Percentiles rank a stretch among this genome's conserved stretches.
These are phyloP conservation scores for Phaonia tiefii DNA, from an alignment of 2,888 invertebrate species.

Conservation along the genomic window DNA sequence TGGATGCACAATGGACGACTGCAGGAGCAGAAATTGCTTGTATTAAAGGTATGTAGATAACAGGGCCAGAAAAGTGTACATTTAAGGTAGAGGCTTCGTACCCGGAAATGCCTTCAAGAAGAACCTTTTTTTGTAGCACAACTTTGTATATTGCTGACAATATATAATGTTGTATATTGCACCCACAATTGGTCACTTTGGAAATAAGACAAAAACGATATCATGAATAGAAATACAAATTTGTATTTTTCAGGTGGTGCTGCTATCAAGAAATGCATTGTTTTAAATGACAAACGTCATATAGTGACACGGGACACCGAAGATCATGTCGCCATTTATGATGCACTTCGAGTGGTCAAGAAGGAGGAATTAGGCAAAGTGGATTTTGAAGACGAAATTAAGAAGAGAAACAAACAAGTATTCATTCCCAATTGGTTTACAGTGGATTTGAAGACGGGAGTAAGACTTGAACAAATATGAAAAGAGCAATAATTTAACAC, in stretches of 20 bases:
- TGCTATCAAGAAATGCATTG: slow-evolving; percentile 94
- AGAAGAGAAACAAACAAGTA: slow-evolving; percentile 94
- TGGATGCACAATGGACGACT: slow-evolving; percentile 75
- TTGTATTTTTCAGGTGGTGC: slow-evolving; percentile 89
- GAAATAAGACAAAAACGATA: background rate
- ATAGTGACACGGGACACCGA: slow-evolving; percentile 98
- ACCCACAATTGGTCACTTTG: background rate
- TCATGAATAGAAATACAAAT: background rate
- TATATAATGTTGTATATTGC: too few relatives aligned
- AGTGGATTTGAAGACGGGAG: slow-evolving; percentile 98
- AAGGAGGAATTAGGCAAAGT: slow-evolving; percentile 94
- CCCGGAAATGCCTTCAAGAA: too few relatives aligned
- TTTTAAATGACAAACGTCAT: slow-evolving; percentile 97
- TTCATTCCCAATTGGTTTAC: slow-evolving; percentile 99
- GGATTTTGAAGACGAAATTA: slow-evolving; percentile 95
- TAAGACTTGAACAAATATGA: slow-evolving; percentile 79
- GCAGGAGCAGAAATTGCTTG: slow-evolving; percentile 79
- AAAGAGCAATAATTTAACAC: too few relatives aligned
- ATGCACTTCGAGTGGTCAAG: slow-evolving; percentile 94
- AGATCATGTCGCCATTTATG: slow-evolving; percentile 93
- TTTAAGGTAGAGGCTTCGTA: too few relatives aligned
- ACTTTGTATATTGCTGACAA: too few relatives aligned
- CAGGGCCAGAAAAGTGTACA: too few relatives aligned
- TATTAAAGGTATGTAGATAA: slow-evolving; percentile 80
- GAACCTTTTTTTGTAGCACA: too few relatives aligned